A percentile compares a stretch with the other conserved stretches of the same genome.
These are phyloP conservation scores for Passerina amoena DNA, from an alignment of 2,113 vertebrate species.

Conservation along the genomic window DNA sequence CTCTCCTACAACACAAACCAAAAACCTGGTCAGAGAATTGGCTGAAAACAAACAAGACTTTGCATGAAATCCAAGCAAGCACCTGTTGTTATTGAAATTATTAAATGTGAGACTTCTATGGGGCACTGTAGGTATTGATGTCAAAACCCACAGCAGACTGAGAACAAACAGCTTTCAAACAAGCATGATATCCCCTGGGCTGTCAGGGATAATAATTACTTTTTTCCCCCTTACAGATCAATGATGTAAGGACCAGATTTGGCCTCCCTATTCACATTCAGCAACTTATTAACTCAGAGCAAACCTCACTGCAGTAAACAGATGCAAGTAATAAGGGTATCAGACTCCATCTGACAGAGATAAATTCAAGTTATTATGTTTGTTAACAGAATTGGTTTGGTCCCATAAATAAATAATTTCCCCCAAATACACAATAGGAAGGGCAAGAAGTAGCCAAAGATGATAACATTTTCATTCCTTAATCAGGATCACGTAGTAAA, in stretches of 20 bases:
- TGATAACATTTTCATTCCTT: background rate
- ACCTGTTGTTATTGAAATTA: background rate
- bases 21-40: background rate
- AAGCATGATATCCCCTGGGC: background rate
- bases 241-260: background rate
- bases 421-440: background rate
- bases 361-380: background rate
- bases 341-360: background rate
- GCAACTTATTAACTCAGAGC: background rate
- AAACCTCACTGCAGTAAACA: background rate
- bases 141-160: background rate
- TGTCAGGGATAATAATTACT: background rate
- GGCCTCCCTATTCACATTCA: background rate
- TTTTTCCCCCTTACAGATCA: background rate
- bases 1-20: background rate
- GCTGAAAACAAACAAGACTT: background rate
- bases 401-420: slow-evolving; percentile 11
- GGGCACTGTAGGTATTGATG: background rate
- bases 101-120: background rate
- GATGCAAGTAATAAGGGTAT: background rate
- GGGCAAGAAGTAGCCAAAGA: background rate
- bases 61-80: background rate
- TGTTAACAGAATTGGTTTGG: background rate
- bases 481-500: background rate
- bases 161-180: background rate